A percentile compares a stretch with the other conserved stretches of the same genome.
Conservation (phyloP, 1,140 invertebrate species). For the Centruroides sculpturatus region DNA sequence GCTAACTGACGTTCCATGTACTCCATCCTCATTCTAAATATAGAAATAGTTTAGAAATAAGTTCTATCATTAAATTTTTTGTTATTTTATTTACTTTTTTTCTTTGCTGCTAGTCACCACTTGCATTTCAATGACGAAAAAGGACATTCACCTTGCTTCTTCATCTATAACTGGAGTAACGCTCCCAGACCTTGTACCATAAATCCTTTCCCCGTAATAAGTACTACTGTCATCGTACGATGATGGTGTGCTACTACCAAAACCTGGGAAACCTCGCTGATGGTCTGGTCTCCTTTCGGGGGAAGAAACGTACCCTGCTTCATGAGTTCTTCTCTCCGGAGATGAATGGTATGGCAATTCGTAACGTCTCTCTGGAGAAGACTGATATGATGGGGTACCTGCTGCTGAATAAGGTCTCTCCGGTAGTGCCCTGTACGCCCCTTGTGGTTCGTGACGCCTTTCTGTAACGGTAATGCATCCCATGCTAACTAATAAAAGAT, state of each 20-base stretch:
- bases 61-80: too few relatives aligned
- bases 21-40: slow-evolving; percentile 69
- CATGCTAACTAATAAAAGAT: too few relatives aligned
- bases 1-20: slow-evolving; percentile 95
- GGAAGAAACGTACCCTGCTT: slow-evolving; percentile 66
- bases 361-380: slow-evolving; percentile 14
- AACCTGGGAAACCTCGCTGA: too few relatives aligned
- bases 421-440: slow-evolving; percentile 16
- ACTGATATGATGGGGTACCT: slow-evolving; percentile 17
- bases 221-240: slow-evolving; percentile 8
- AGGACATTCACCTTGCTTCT: slow-evolving; percentile 53
- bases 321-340: slow-evolving; percentile 21
- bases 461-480: slow-evolving; percentile 1
- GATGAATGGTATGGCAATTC: slow-evolving; percentile 16
- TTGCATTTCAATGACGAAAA: too few relatives aligned
- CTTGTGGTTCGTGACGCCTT: slow-evolving; percentile 13
- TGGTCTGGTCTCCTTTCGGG: slow-evolving; percentile 48
- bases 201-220: slow-evolving; percentile 14
- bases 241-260: slow-evolving; percentile 1
- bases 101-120: too few relatives aligned
- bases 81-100: too few relatives aligned
- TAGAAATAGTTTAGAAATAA: too few relatives aligned
- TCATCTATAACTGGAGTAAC: slow-evolving; percentile 78
- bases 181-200: slow-evolving; percentile 41
- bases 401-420: slow-evolving; percentile 23